Base-by-base conservation (phyloP, 2,888 invertebrate genomes). In the Leistus spinibarbis region DNA sequence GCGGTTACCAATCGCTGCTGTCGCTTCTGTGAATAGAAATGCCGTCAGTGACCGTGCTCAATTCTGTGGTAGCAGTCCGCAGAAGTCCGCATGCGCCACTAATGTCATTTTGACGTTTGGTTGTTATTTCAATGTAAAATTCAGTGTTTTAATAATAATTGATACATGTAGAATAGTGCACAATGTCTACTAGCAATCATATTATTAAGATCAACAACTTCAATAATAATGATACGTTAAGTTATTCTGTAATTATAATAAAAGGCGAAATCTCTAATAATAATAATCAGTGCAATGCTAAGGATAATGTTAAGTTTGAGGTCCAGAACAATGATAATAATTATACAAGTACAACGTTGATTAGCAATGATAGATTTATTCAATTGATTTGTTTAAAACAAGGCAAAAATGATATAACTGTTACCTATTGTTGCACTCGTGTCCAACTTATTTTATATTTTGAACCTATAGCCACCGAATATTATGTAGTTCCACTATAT, bases 401-500 rank as follows among this genome's bases (percentile, higher is more conserved):
- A 62, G 93, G 93, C 10, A 85, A 87, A 79, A 94, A 94, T 84
- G 81, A 87, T 56, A 86, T 94, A 76, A 86, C 87, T 77, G 84
- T 94, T 54, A 87, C 89, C 79, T 91, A 89, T 78, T 86, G 88
- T 53, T 86, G 85, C 64, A 85, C 86, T 60, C 86, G 87, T 76
- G 84, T 86, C 78, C 85, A 85, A 65, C 80, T 92, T 24, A 80
- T 85, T 70, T 80, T 93, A 67, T 86, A 88, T 22, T 91, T 91
- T 82, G 85, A 86, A 78, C 90, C 90, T 13, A 85, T 89, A 76
- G 86, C 87, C 77, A 90, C 90, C 3, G 87, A 89, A 81, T 86
- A 90, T 68, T 86, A 89, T 80, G 92, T 94, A 76, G 90, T 93
- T 54, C 95, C 96, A 17, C 88, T 97, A 17, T 95, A 96, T 82